phyloP scores from a whole-genome alignment of 2,888 invertebrate species.

The Atherix ibis region DNA sequence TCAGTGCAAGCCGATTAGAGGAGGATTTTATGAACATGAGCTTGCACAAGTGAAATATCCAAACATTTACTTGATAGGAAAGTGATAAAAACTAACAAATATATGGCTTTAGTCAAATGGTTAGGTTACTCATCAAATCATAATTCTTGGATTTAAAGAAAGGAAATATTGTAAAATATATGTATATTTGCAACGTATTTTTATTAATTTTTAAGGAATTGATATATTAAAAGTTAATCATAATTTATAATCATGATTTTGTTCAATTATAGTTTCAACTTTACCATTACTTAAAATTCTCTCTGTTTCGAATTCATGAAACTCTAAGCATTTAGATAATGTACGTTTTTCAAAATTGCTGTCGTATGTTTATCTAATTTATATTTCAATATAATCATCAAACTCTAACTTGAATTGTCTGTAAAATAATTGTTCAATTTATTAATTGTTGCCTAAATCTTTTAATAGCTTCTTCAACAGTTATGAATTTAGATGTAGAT shows the following conservation, averaged over 20 bases:
- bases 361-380: conserved; percentile 10
- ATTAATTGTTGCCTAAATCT: no score
- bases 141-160: conserved; percentile 15
- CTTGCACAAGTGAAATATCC: conserved; percentile 19
- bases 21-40: conserved; percentile 21
- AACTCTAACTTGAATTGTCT: conserved; percentile 10
- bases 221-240: conserved; percentile 5
- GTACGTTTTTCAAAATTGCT: conserved; percentile 7
- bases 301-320: conserved; percentile 8
- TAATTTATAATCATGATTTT: conserved; percentile 4
- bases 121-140: conserved; percentile 15
- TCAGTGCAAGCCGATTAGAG: conserved; percentile 17
- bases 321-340: conserved; percentile 9
- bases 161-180: background rate
- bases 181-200: no score
- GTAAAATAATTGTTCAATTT: no score
- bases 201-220: no score
- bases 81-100: conserved; percentile 15
- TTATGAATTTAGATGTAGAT: no score
- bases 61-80: conserved; percentile 21
- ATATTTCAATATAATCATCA: conserved; percentile 5
- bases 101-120: conserved; percentile 15
- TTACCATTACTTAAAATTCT: conserved; percentile 10
- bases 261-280: conserved; percentile 7
- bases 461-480: no score